Conservation (phyloP, 2,113 vertebrate genomes). For the Xenus cinereus region DNA sequence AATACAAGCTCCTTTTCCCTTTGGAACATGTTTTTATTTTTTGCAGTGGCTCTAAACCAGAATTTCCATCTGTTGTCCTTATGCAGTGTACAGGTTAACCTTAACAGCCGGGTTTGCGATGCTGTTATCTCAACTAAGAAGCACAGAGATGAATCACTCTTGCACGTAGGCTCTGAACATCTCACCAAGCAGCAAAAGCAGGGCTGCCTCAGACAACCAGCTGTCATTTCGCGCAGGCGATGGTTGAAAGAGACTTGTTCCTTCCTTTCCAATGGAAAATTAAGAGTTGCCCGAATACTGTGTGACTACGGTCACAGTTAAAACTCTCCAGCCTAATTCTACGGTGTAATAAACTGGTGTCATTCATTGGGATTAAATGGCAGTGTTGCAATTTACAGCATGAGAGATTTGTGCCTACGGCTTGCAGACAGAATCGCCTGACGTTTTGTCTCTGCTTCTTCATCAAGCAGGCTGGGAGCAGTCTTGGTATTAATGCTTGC, state of each 20-base stretch:
- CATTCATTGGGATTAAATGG: background rate
- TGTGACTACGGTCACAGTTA: no score
- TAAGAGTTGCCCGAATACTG: background rate
- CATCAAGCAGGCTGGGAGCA: background rate
- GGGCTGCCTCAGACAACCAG: background rate
- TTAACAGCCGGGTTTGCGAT: conserved; percentile 48
- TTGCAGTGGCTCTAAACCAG: conserved; percentile 82
- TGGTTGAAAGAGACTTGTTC: background rate
- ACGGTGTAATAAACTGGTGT: background rate
- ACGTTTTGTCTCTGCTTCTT: background rate
- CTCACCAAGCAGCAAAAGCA: background rate
- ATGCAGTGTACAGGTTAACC: conserved; percentile 81
- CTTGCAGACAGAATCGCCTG: background rate
- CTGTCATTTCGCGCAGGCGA: background rate
- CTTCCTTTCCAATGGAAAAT: background rate
- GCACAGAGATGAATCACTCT: conserved; percentile 30
- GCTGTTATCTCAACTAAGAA: conserved; percentile 70
- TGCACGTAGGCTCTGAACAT: background rate
- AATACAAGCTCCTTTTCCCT: conserved; percentile 87
- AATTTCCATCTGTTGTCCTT: conserved; percentile 93
- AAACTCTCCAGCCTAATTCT: background rate
- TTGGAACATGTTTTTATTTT: conserved; percentile 81
- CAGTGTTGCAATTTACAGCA: background rate
- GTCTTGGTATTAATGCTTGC: accelerated
- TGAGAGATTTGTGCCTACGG: accelerated